Conservation (phyloP, 2,888 invertebrate species). For the Brassicogethes aeneus region DNA sequence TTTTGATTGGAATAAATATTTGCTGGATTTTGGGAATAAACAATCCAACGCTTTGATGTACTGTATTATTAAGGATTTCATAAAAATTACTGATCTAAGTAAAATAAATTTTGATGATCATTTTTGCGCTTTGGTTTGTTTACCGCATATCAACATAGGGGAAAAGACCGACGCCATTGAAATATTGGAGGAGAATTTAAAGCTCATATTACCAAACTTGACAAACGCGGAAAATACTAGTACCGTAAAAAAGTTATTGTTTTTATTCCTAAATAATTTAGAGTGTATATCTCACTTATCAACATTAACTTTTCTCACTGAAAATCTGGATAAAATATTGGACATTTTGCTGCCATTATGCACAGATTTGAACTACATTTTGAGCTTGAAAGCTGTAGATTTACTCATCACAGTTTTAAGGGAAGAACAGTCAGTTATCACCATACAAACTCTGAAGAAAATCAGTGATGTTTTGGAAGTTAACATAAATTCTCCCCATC, state of each 20-base stretch:
- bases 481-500: slow-evolving; percentile 60
- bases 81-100: too few relatives aligned
- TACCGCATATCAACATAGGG: slow-evolving; percentile 45
- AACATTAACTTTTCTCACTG: slow-evolving; percentile 30
- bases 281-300: slow-evolving; percentile 53
- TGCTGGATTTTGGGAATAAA: slow-evolving; percentile 48
- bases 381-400: slow-evolving; percentile 47
- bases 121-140: slow-evolving; percentile 45
- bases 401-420: slow-evolving; percentile 46
- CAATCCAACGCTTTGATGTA: too few relatives aligned
- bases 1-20: slow-evolving; percentile 57
- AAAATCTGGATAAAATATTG: slow-evolving; percentile 42
- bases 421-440: slow-evolving; percentile 39
- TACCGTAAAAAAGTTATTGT: slow-evolving; percentile 32
- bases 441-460: slow-evolving; percentile 40
- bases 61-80: too few relatives aligned
- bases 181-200: slow-evolving; percentile 14
- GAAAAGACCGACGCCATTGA: slow-evolving; percentile 29
- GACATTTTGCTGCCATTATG: slow-evolving; percentile 43
- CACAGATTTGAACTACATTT: slow-evolving; percentile 41
- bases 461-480: slow-evolving; percentile 47
- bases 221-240: slow-evolving; percentile 4
- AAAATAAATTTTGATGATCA: slow-evolving; percentile 41
- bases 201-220: slow-evolving; percentile 11
- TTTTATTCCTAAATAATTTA: slow-evolving; percentile 48